Percentiles rank a stretch among this genome's conserved stretches.
Conservation (phyloP, 2,797 vertebrate species). For the Tiaroga cobitis region DNA sequence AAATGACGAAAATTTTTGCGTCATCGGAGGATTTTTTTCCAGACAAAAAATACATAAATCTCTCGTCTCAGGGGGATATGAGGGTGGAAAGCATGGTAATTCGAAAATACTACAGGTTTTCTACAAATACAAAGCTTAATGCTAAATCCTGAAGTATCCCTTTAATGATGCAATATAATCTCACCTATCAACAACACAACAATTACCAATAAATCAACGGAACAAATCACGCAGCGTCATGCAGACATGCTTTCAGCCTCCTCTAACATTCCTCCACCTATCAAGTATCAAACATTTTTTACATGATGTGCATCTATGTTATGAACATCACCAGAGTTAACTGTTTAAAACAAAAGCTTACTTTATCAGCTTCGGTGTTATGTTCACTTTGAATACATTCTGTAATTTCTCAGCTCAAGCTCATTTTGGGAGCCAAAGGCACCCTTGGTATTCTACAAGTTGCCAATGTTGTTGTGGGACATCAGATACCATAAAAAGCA, state of each 20-base stretch:
- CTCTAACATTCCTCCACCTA: not conserved
- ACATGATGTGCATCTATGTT: not conserved
- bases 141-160: no score
- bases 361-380: not conserved
- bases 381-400: not conserved
- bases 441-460: not conserved
- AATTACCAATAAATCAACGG: not conserved
- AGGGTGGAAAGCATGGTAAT: no score
- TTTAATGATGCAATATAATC: not conserved
- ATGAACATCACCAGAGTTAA: not conserved
- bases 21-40: no score
- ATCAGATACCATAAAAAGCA: conserved; percentile 63
- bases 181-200: not conserved
- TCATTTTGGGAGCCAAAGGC: not conserved
- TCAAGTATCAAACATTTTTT: not conserved
- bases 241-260: not conserved
- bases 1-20: no score
- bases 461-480: conserved; percentile 34
- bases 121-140: no score
- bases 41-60: no score
- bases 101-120: no score
- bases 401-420: not conserved
- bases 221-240: not conserved
- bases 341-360: not conserved
- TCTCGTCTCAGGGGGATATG: no score